Evolutionary conservation across 64 coral and sea anemone species (phyloP).

Genomic region (Stichodactyla mertensii): DNA sequence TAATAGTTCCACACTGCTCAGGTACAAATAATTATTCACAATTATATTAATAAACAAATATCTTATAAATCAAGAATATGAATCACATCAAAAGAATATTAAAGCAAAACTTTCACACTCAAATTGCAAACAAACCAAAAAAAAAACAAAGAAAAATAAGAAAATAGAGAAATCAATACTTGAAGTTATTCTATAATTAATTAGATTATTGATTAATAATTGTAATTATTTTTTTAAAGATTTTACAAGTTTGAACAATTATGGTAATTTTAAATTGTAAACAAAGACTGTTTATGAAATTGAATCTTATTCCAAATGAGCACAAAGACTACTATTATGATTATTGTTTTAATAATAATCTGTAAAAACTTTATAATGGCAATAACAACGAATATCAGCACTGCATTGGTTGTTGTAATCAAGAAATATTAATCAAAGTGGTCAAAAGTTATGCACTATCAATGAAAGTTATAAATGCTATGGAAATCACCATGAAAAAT

Average conservation of each 20-base stretch:
- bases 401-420: not conserved
- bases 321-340: not conserved
- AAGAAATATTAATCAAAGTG: no score
- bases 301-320: not conserved
- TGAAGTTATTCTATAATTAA: not conserved
- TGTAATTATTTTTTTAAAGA: not conserved
- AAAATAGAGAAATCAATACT: not conserved
- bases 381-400: not conserved
- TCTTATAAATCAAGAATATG: not conserved
- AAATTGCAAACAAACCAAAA: not conserved
- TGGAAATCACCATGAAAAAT: not conserved
- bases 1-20: constrained; percentile 6
- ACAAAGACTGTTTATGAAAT: not conserved
- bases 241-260: not conserved
- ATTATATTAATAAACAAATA: not conserved
- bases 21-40: not conserved
- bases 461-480: not conserved
- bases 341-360: not conserved
- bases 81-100: not conserved
- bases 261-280: not conserved
- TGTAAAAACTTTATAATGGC: not conserved
- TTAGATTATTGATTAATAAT: not conserved
- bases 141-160: not conserved
- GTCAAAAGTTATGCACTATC: no score
- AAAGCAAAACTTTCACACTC: no score